Base-by-base conservation (phyloP, 2,797 vertebrate genomes). In the Ammospiza maritima region DNA sequence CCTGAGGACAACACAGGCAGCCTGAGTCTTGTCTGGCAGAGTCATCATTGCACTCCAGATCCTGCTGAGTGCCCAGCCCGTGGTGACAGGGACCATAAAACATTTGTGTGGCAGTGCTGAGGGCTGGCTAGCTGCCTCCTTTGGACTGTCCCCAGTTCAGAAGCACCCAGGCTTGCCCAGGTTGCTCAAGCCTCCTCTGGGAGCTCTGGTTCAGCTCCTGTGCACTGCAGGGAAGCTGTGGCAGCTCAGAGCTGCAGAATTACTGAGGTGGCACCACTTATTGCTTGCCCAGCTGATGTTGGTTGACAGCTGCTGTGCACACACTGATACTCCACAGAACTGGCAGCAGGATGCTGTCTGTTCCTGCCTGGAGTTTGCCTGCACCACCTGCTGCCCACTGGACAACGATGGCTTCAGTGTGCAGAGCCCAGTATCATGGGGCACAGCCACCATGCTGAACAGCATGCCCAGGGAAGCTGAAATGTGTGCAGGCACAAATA, bases 91-190 rank as follows among this genome's bases (percentile, higher is more conserved):
- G 64, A 57, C 89, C 58, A 50, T 81, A 69, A 85, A 85, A 61
- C 71, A 67, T 18, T 80, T 2, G 2, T 0, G 0, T 0, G 2
- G 44, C 61, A 45, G 73, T 17, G 57, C 70, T 5, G 32, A 47
- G 32, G 62, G 18, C 80, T 56, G 79, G 16, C 44, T 64, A 74
- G 0, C 81, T 86, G 83, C 23, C 66, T 67, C 14, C 77, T 93
- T 50, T 6, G 5, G 25, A 48, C 26, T 64, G 86, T 29, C 25
- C 67, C 65, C 0, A 0, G 16, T 26, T 32, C 61, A 67, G 76
- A 81, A 74, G 71, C 0, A 3, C 2, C 30, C 3, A 1, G 2
- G 0, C 34, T 9, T 84, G 17, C 29, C 58, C 48, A 64, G 48
- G 38, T 54, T 60, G 65, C 65, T 76, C 73, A 34, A 44, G 61